Conservation (phyloP, 2,113 vertebrate species). For the Myanophis thanlyinensis region DNA sequence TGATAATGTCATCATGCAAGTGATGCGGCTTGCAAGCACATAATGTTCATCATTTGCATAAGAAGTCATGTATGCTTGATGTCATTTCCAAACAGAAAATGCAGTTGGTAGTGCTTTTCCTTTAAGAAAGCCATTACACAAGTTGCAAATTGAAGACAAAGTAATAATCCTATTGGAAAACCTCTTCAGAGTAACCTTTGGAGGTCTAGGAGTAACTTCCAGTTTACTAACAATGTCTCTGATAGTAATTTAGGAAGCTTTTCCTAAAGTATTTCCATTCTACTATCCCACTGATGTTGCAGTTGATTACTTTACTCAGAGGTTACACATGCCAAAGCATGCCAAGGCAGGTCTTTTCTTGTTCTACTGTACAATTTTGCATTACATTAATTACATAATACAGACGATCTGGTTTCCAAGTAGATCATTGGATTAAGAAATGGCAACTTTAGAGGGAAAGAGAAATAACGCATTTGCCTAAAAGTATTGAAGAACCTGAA, state of each 20-base stretch:
- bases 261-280: neutral
- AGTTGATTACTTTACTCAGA: neutral
- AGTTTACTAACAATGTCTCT: neutral
- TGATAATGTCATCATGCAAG: neutral
- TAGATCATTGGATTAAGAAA: neutral
- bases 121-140: neutral
- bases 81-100: neutral
- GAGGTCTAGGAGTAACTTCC: neutral
- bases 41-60: neutral
- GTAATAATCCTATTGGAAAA: neutral
- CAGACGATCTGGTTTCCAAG: neutral
- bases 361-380: neutral
- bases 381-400: neutral
- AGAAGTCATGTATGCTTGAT: neutral
- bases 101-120: neutral
- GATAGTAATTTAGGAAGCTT: neutral
- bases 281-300: neutral
- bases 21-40: neutral
- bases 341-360: neutral
- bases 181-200: neutral
- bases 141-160: neutral
- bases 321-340: neutral
- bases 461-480: neutral
- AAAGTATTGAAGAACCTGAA: neutral
- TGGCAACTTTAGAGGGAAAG: constrained; percentile 1